Base-by-base conservation (phyloP, 2,888 invertebrate genomes). In the Iphiclides podalirius region DNA sequence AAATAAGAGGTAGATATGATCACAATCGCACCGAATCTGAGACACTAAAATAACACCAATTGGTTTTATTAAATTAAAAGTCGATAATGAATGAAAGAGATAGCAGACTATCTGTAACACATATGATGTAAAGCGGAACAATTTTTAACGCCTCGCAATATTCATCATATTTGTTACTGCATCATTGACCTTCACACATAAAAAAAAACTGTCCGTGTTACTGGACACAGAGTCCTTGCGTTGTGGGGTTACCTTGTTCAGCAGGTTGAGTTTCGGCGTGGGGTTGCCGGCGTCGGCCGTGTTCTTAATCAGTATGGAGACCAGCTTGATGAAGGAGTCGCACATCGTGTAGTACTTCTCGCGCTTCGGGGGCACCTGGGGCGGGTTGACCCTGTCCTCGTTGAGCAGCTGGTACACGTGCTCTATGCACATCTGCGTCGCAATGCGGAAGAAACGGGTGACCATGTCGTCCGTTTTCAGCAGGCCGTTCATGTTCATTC, bases 381-480 rank as follows among this genome's bases (percentile, higher is more conserved):
- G 91, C 0, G 92, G 90, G 33, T 92, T 91, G 52, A 91, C 79
- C 35, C 91, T 87, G 28, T 94, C 93, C 59, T 97, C 97, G 4
- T 91, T 90, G 7, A 97, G 82, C 44, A 93, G 92, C 51, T 97
- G 92, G 75, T 98, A 98, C 28, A 98, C 97, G 50, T 96, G 92
- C 75, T 98, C 98, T 1, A 98, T 95, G 79, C 98, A 98, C 91
- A 98, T 94, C 78, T 98, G 98, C 0, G 98, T 97, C 47, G 98
- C 97, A 53, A 98, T 92, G 35, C 99, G 93, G 90, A 99, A 98
- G 90, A 99, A 99, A 50, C 98, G 90, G 0, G 98, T 97, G 55
- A 99, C 98, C 68, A 98, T 91, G 71, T 99, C 99, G 72, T 99
- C 99, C 0, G 98, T 98, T 79, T 98, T 98, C 44, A 98, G 89